phyloP scores from a whole-genome alignment of 2,888 invertebrate species.

The Clostera curtula region DNA sequence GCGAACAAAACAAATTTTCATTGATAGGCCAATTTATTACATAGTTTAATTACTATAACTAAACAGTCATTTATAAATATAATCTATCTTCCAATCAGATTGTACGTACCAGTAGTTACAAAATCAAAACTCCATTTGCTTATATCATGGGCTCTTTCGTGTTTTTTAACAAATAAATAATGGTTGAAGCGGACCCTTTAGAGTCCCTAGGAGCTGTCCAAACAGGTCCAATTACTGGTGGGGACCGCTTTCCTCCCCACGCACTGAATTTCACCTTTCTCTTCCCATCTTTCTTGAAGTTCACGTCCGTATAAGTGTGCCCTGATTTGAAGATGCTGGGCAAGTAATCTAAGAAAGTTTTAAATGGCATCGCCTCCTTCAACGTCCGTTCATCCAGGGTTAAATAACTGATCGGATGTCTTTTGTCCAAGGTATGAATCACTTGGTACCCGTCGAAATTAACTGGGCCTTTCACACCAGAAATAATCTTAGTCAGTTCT shows the following conservation, averaged over 20 bases:
- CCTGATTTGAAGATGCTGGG: conserved; percentile 53
- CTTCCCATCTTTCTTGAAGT: conserved; percentile 61
- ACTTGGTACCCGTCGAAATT: conserved; percentile 48
- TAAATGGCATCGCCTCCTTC: conserved; percentile 51
- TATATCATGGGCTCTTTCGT: no score
- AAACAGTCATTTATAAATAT: no score
- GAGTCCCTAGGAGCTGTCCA: conserved; percentile 47
- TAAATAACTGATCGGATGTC: conserved; percentile 51
- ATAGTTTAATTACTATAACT: no score
- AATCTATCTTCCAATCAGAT: no score
- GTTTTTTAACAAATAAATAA: conserved; percentile 48
- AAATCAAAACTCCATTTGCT: conserved; percentile 21
- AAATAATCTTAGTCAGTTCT: conserved; percentile 48
- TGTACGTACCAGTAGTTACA: conserved; percentile 26
- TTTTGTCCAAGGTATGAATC: conserved; percentile 42
- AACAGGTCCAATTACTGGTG: conserved; percentile 65
- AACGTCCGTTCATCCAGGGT: conserved; percentile 40
- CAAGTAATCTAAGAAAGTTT: conserved; percentile 40
- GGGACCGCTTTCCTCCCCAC: conserved; percentile 65
- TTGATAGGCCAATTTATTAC: no score
- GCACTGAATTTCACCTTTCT: conserved; percentile 66
- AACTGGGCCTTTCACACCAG: no score
- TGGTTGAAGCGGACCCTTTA: conserved; percentile 46
- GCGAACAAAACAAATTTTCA: no score
- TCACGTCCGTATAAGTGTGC: conserved; percentile 53